Evolutionary conservation across 2,797 vertebrate species (phyloP).

Genomic region (Sternarchorhynchus goeldii): DNA sequence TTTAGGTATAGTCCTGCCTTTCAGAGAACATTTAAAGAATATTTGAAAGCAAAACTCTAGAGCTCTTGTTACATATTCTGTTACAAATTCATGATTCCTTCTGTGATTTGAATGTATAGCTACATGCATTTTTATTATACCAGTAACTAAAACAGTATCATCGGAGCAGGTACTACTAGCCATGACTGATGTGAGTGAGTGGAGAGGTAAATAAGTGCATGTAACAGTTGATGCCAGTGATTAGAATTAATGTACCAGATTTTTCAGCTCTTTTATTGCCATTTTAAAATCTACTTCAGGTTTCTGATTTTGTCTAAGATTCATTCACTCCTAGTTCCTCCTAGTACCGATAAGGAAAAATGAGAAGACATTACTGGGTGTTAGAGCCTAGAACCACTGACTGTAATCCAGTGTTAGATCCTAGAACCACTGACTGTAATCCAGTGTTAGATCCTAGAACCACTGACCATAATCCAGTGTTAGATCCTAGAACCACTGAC

Average conservation of each 20-base stretch:
- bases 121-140: not conserved
- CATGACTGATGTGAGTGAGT: not conserved
- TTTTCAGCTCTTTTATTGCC: no score
- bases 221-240: not conserved
- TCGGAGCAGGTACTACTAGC: not conserved
- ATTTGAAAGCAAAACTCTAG: not conserved
- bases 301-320: no score
- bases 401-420: conserved; percentile 88
- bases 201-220: not conserved
- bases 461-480: conserved; percentile 68
- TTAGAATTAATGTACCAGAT: not conserved
- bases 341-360: no score
- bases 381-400: not conserved
- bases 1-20: not conserved
- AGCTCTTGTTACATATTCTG: not conserved
- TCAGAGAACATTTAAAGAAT: not conserved
- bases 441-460: not conserved
- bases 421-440: conserved; percentile 76
- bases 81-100: not conserved
- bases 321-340: no score
- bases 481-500: no score
- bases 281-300: no score
- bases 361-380: no score
- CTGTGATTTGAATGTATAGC: not conserved
- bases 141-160: not conserved